A percentile compares a stretch with the other conserved stretches of the same genome.
phyloP scores from a whole-genome alignment of 2,888 invertebrate genomes.

The Zygogramma bicolorata region DNA sequence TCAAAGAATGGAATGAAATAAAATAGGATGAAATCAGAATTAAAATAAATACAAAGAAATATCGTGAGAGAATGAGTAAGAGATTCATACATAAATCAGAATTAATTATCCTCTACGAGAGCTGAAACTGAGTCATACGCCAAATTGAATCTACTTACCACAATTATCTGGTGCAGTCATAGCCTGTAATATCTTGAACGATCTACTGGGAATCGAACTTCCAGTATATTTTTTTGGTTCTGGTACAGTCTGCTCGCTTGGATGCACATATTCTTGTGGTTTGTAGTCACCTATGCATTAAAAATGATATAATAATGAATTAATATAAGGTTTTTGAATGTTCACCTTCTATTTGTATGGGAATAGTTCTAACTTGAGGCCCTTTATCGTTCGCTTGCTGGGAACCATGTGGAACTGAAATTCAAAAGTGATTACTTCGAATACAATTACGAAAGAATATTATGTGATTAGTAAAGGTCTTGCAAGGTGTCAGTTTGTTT shows the following conservation, averaged over 20 bases:
- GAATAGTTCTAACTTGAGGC: slow-evolving; percentile 71
- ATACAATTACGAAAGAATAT: too few species aligned
- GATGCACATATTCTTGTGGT: slow-evolving; percentile 68
- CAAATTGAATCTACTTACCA: slow-evolving; percentile 64
- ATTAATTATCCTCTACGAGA: too few species aligned
- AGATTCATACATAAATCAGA: too few species aligned
- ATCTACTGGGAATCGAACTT: slow-evolving; percentile 83
- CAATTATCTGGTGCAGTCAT: slow-evolving; percentile 74
- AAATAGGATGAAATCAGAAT: too few species aligned
- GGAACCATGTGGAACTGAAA: slow-evolving; percentile 49
- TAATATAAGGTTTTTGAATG: neutral
- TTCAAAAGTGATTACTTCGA: too few species aligned
- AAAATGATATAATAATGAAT: neutral
- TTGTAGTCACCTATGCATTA: slow-evolving; percentile 54
- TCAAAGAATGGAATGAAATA: too few species aligned
- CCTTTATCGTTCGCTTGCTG: slow-evolving; percentile 42
- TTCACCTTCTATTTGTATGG: slow-evolving; percentile 75
- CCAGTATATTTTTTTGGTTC: slow-evolving; percentile 82
- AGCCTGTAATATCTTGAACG: slow-evolving; percentile 83
- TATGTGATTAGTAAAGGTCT: too few species aligned
- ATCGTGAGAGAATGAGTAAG: too few species aligned
- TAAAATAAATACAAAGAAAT: too few species aligned
- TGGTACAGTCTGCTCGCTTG: slow-evolving; percentile 76
- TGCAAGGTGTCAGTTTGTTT: too few species aligned
- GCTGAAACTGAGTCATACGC: too few species aligned